Evolutionary conservation across 2,888 invertebrate genomes (phyloP).

Genomic region (Acanthopleura granulata): DNA sequence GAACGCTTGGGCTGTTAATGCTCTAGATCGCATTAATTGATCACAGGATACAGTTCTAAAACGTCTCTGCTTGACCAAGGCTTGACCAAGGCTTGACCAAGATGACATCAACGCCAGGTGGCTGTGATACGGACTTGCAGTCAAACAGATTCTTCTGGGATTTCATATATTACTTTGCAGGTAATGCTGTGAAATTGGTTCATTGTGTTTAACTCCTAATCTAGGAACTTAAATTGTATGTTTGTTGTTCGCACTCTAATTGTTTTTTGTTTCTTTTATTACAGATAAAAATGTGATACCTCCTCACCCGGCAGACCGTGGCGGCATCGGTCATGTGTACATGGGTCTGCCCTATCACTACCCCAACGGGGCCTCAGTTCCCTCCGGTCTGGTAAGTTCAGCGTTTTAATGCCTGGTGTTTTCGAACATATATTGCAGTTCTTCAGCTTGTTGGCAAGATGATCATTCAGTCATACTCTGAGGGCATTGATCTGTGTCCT

Average conservation of each 20-base stretch:
- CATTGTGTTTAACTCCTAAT: too few relatives aligned
- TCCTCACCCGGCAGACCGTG: slow-evolving; percentile 17
- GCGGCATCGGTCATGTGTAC: slow-evolving; percentile 11
- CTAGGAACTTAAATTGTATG: too few relatives aligned
- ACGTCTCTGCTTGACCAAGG: too few relatives aligned
- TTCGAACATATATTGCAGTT: too few relatives aligned
- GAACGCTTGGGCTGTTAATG: too few relatives aligned
- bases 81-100: too few relatives aligned
- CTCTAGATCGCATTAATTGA: too few relatives aligned
- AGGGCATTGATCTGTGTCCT: too few relatives aligned
- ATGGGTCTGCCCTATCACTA: slow-evolving; percentile 32
- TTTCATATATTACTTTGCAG: slow-evolving; percentile 2
- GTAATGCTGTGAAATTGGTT: neutral
- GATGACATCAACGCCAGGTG: neutral
- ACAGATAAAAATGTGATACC: slow-evolving; percentile 15
- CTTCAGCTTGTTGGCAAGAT: too few relatives aligned
- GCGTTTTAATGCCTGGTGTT: neutral
- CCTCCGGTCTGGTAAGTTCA: slow-evolving; percentile 41
- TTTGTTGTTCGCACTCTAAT: too few relatives aligned
- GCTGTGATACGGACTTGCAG: neutral
- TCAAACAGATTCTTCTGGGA: neutral
- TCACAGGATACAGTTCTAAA: too few relatives aligned
- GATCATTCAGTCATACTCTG: too few relatives aligned
- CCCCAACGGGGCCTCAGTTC: slow-evolving; percentile 36
- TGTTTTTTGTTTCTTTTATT: neutral